Percentiles rank a stretch among this genome's conserved stretches.
Evolutionary conservation across 2,113 vertebrate genomes (phyloP).

Genomic region (Ciconia boyciana): DNA sequence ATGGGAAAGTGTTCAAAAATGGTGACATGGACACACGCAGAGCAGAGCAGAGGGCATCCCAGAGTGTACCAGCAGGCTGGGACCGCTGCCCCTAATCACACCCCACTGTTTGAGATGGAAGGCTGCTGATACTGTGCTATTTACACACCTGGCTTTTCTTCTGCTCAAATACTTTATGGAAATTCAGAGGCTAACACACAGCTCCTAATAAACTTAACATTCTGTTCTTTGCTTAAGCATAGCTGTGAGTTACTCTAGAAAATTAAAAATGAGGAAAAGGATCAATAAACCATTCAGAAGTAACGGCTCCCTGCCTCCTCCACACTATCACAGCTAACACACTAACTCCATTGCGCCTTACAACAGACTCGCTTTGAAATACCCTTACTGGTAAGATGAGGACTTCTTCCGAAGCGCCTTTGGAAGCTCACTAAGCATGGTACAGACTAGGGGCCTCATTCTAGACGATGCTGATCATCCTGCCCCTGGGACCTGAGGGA

Average conservation of each 20-base stretch:
- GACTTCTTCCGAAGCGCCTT: not conserved
- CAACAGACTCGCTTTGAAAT: not conserved
- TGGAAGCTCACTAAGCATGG: not conserved
- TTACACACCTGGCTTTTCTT: not conserved
- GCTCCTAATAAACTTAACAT: not conserved
- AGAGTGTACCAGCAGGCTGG: not conserved
- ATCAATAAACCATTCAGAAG: not conserved
- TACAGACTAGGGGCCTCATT: not conserved
- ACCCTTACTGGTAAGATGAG: not conserved
- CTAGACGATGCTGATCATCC: not conserved
- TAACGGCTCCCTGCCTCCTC: not conserved
- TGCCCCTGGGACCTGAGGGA: not conserved
- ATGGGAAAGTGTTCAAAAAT: not conserved
- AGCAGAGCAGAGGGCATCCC: not conserved
- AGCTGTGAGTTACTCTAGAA: not conserved
- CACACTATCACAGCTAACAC: not conserved
- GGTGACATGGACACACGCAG: not conserved
- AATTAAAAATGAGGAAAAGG: not conserved
- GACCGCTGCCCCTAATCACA: accelerated
- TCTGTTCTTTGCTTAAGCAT: not conserved
- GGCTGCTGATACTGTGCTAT: not conserved
- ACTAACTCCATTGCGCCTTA: not conserved
- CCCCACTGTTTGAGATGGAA: not conserved
- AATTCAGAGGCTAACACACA: not conserved
- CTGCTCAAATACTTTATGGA: not conserved